phyloP scores from a whole-genome alignment of 2,888 invertebrate genomes.

The Platynereis dumerilii region DNA sequence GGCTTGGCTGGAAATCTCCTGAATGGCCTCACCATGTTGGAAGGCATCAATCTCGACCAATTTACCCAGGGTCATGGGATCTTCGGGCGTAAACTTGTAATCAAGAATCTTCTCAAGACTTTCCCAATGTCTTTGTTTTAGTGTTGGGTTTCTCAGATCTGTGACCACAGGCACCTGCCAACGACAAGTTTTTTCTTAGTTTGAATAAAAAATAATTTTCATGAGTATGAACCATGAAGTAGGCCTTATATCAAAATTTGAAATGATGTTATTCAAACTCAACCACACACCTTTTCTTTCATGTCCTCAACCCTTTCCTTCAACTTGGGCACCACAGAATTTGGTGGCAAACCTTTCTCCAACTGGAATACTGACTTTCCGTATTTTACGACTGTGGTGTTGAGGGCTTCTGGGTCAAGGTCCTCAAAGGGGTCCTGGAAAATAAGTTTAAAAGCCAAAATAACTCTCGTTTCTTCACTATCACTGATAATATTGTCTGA shows the following conservation, averaged over 20 bases:
- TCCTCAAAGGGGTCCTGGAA: constrained; percentile 57
- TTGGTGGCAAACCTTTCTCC: constrained; percentile 83
- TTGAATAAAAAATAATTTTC: too few relatives aligned
- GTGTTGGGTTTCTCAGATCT: constrained; percentile 79
- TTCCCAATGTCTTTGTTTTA: constrained; percentile 85
- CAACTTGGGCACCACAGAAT: constrained; percentile 79
- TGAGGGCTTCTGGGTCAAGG: constrained; percentile 78
- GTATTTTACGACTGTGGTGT: constrained; percentile 71
- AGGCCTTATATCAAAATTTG: too few relatives aligned
- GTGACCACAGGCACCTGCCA: constrained; percentile 73
- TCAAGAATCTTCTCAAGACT: constrained; percentile 78
- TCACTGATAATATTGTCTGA: too few relatives aligned
- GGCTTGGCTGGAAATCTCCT: constrained; percentile 86
- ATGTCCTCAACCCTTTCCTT: constrained; percentile 80
- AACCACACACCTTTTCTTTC: constrained; percentile 75
- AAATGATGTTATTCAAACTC: too few relatives aligned
- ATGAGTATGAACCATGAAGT: too few relatives aligned
- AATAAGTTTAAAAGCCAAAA: constrained; percentile 3
- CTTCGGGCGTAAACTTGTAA: constrained; percentile 73
- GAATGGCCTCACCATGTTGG: constrained; percentile 75
- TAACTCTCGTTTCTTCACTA: not conserved
- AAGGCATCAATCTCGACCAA: constrained; percentile 80
- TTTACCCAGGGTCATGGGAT: constrained; percentile 71
- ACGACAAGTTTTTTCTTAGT: too few relatives aligned
- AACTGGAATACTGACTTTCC: constrained; percentile 78